Conservation (phyloP, 2,888 invertebrate genomes). For the Drosophila fungiperda region DNA sequence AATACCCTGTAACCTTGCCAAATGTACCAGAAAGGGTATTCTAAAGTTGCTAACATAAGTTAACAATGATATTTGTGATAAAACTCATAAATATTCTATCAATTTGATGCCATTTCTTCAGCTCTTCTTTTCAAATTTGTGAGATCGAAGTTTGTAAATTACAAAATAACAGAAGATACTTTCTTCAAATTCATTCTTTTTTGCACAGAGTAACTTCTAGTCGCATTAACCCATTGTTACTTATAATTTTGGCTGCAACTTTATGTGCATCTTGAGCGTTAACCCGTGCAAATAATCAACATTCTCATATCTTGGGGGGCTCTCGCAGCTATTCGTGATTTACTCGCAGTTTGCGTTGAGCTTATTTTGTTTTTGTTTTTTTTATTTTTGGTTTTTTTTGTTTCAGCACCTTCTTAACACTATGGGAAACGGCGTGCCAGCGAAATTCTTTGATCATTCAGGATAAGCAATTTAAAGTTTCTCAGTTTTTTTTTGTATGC, state of each 20-base stretch:
- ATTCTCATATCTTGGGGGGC: conserved; percentile 71
- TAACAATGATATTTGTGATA: neutral
- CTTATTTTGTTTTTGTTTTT: conserved; percentile 16
- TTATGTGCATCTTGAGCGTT: conserved; percentile 29
- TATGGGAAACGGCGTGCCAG: conserved; percentile 63
- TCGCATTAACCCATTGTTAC: neutral
- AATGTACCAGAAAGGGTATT: neutral
- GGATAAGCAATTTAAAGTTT: conserved; percentile 66
- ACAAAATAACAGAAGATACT: neutral
- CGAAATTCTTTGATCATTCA: conserved; percentile 68
- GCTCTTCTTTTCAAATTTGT: too few relatives aligned
- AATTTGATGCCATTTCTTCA: too few relatives aligned
- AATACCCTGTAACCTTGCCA: conserved; percentile 15
- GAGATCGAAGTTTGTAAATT: neutral
- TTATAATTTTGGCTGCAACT: conserved; percentile 6
- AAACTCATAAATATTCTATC: too few relatives aligned
- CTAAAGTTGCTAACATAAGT: neutral
- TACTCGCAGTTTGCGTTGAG: conserved; percentile 59
- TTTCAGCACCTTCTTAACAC: conserved; percentile 72
- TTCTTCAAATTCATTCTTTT: too few relatives aligned
- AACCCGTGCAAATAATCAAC: conserved; percentile 79
- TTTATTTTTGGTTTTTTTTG: conserved; percentile 19
- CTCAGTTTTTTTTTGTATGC: conserved; percentile 12
- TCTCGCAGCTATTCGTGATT: conserved; percentile 75
- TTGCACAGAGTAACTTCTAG: conserved; percentile 12